Evolutionary conservation across 2,888 invertebrate species (phyloP).

Genomic region (Anticlea derivata): DNA sequence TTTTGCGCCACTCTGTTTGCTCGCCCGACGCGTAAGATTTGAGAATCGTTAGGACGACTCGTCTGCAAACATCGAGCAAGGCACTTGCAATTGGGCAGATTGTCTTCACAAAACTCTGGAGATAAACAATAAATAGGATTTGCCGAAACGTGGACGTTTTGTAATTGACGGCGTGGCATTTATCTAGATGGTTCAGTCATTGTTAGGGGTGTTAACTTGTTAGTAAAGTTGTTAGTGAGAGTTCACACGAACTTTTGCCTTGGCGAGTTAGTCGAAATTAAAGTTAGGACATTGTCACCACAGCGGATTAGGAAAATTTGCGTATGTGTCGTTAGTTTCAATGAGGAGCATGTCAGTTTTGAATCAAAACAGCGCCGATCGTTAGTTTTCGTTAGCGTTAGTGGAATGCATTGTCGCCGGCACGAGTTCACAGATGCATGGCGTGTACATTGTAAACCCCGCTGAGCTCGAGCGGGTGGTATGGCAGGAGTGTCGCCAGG

Average conservation of each 20-base stretch:
- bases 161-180: conserved; percentile 76
- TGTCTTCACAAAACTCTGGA: conserved; percentile 70
- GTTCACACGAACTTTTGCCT: conserved; percentile 75
- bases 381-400: conserved; percentile 66
- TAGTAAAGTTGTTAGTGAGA: conserved; percentile 78
- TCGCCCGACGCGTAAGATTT: conserved; percentile 78
- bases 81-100: conserved; percentile 73
- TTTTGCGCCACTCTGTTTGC: conserved; percentile 69
- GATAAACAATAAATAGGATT: conserved; percentile 75
- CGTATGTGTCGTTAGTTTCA: conserved; percentile 66
- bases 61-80: conserved; percentile 72
- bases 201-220: conserved; percentile 79
- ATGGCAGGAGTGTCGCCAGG: conserved; percentile 85
- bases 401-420: conserved; percentile 81
- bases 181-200: conserved; percentile 82
- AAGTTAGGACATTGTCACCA: conserved; percentile 74
- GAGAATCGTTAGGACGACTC: conserved; percentile 80
- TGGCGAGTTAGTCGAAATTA: conserved; percentile 69
- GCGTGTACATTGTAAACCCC: conserved; percentile 89
- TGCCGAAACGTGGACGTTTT: conserved; percentile 78
- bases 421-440: conserved; percentile 90
- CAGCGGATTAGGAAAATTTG: conserved; percentile 66
- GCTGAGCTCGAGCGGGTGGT: conserved; percentile 87
- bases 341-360: conserved; percentile 61
- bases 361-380: conserved; percentile 63